Percentiles rank a stretch among this genome's conserved stretches.
Conservation (phyloP, 2,113 vertebrate species). For the Brachypodius melanocephalos region DNA sequence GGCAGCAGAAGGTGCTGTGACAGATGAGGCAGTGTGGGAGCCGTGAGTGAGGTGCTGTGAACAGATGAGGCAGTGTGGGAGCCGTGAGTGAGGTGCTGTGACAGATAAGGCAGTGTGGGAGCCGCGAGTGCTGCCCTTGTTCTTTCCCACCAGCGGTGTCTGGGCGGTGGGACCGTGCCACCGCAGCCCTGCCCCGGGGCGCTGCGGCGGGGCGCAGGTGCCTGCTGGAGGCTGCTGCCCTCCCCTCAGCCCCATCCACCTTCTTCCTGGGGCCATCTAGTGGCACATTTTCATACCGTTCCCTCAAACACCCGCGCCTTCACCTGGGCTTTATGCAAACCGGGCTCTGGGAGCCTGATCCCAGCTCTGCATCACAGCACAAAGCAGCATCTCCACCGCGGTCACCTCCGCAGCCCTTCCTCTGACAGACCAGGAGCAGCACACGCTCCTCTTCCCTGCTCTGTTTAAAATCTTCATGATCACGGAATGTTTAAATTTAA, state of each 20-base stretch:
- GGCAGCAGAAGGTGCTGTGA: neutral
- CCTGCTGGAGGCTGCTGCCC: neutral
- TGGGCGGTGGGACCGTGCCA: accelerated
- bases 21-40: neutral
- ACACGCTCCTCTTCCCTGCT: neutral
- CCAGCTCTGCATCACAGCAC: neutral
- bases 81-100: neutral
- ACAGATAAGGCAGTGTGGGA: neutral
- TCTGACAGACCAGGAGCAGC: neutral
- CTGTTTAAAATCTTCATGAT: accelerated
- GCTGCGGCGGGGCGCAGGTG: neutral
- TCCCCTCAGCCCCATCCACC: neutral
- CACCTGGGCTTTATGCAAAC: neutral
- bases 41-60: neutral
- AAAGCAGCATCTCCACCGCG: neutral
- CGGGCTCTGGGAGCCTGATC: accelerated
- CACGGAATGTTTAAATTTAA: accelerated
- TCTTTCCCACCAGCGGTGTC: neutral
- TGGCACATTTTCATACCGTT: neutral
- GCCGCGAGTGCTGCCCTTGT: neutral
- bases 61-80: neutral
- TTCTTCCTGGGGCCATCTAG: slow-evolving; percentile 63
- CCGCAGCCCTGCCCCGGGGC: neutral
- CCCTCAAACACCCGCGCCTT: accelerated
- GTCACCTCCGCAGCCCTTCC: neutral